phyloP scores from a whole-genome alignment of 2,888 invertebrate species.

The Diachrysia chrysitis region DNA sequence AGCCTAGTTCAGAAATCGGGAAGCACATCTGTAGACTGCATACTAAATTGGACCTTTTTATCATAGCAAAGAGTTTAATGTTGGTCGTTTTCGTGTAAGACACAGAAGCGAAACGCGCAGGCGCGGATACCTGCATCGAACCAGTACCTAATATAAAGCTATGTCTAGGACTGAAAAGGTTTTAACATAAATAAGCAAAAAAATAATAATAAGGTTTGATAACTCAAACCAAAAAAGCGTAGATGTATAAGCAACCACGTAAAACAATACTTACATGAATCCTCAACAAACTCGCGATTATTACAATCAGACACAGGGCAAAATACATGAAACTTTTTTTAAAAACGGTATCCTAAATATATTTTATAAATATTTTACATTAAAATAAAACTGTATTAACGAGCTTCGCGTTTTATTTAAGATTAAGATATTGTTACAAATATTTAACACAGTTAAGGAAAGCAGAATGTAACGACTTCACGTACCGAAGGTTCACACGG shows the following conservation, averaged over 20 bases:
- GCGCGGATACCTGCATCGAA: constrained; percentile 41
- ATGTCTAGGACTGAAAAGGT: constrained; percentile 19
- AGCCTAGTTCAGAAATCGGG: constrained; percentile 23
- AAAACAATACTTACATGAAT: constrained; percentile 78
- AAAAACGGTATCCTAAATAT: neutral
- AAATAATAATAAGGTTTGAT: too few species aligned
- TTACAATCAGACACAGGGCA: constrained; percentile 83
- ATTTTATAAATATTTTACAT: neutral
- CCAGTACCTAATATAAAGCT: constrained; percentile 36
- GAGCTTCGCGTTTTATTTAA: neutral
- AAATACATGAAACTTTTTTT: constrained; percentile 80
- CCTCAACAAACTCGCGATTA: constrained; percentile 83
- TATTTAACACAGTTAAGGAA: too few species aligned
- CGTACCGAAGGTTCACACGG: constrained; percentile 10
- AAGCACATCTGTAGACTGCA: constrained; percentile 22
- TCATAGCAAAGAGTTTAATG: constrained; percentile 2
- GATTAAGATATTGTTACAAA: too few species aligned
- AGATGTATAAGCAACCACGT: neutral
- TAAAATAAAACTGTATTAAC: neutral
- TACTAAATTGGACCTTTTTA: constrained; percentile 25
- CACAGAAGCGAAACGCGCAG: constrained; percentile 31
- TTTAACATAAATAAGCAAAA: neutral
- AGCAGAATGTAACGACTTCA: constrained; percentile 19
- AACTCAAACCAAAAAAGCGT: neutral
- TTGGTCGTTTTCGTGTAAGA: constrained; percentile 9